Base-by-base conservation (phyloP, 2,888 invertebrate species). In the Tigriopus californicus region DNA sequence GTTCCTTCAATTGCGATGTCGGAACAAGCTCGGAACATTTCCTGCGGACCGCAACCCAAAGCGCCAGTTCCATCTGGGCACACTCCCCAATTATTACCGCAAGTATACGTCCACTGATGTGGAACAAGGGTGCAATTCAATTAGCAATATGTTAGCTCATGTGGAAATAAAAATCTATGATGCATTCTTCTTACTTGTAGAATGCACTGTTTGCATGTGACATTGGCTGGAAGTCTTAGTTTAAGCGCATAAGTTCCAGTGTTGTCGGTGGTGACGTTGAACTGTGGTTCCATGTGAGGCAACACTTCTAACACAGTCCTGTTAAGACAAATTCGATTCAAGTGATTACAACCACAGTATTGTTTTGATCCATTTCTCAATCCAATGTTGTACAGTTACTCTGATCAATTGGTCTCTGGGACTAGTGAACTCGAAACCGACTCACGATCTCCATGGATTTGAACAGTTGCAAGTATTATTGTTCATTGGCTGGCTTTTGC, bases 201-300 rank as follows among this genome's bases (percentile, higher is more conserved):
- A n/a, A 68, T 66, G 62, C 69, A 69, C 46, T 65, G 65, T 6
- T 62, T 54, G 61, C 68, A 68, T 3, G 61, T 58, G 8, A 69
- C 61, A 13, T 63, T 64, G n/a, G 52, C 53, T 1, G 70, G 69
- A 10, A 70, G 64, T 25, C 64, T 61, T 6, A 67, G 58, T 1
- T 55, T 46, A 2, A 65, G 60, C 40, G 60, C 22, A 44, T 60
- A 61, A 3, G 61, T 58, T 1, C 60, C 61, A 2, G 58, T 42
- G 20, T 60, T 25, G 15, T 49, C 33, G n/a, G 49, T 40, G 18
- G 51, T 51, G 12, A 61, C 25, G 12, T 62, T 47, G 33, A 41
- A 60, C 20, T 4, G 41, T 12, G 51, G 41, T 12, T 22, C 20
- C 25, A 51, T 49, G 12, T 41, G 41, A 13, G 57, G 57, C 15